phyloP scores from a whole-genome alignment of 2,888 invertebrate species.

The Polyommatus icarus region DNA sequence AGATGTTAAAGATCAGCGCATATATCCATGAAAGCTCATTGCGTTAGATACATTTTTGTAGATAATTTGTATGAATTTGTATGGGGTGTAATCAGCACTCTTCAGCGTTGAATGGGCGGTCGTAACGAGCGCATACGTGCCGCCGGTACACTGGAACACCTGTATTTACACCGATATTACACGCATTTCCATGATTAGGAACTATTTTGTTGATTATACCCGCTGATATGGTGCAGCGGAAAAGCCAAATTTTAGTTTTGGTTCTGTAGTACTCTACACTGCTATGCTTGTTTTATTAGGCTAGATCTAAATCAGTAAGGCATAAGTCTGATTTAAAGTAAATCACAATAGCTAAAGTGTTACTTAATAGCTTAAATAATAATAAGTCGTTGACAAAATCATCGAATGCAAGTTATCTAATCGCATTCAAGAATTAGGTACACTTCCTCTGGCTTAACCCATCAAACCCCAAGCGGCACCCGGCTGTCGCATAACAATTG shows the following conservation, averaged over 20 bases:
- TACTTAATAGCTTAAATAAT: too few species aligned
- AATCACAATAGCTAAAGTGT: too few species aligned
- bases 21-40: neutral
- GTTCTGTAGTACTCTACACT: too few species aligned
- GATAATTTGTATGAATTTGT: slow-evolving; percentile 17
- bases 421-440: too few species aligned
- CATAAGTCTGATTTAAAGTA: too few species aligned
- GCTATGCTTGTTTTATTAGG: too few species aligned
- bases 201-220: neutral
- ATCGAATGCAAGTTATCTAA: too few species aligned
- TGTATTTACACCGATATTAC: neutral
- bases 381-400: too few species aligned
- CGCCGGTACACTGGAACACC: neutral
- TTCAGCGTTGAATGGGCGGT: neutral
- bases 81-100: slow-evolving; percentile 7
- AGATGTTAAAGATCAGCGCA: neutral
- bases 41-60: slow-evolving; percentile 14
- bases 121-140: slow-evolving; percentile 10
- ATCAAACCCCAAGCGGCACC: too few species aligned
- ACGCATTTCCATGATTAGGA: neutral
- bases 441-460: too few species aligned
- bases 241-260: neutral
- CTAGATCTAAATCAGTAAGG: too few species aligned
- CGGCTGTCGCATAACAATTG: too few species aligned
- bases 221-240: neutral